Evolutionary conservation across 2,888 invertebrate genomes (phyloP).

Genomic region (Sesia apiformis): DNA sequence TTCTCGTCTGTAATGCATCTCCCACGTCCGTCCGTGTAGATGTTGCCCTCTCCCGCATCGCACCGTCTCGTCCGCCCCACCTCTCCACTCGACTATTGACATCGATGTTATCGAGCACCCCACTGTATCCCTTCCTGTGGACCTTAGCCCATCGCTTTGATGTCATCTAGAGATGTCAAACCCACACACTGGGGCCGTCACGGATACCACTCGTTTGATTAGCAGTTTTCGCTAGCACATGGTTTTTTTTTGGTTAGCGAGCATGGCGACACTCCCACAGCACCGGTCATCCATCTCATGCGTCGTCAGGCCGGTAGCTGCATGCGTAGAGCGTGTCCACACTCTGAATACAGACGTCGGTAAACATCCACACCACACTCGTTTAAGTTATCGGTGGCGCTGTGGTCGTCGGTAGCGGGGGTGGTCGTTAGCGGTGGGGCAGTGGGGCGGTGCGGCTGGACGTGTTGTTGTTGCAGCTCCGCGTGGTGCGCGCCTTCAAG

Average conservation of each 20-base stretch:
- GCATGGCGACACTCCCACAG: slow-evolving; percentile 24
- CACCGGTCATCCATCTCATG: slow-evolving; percentile 11
- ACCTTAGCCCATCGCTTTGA: slow-evolving; percentile 10
- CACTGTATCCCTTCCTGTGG: background rate
- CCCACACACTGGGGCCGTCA: slow-evolving; percentile 15
- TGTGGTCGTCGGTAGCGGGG: slow-evolving; percentile 8
- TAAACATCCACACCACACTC: slow-evolving; percentile 67
- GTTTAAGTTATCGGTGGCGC: slow-evolving; percentile 21
- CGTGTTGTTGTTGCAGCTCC: slow-evolving; percentile 89
- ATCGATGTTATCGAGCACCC: background rate
- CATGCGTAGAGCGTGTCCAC: slow-evolving; percentile 26
- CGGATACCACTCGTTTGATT: slow-evolving; percentile 22
- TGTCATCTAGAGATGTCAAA: slow-evolving; percentile 15
- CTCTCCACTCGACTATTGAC: background rate
- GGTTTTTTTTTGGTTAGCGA: slow-evolving; percentile 20
- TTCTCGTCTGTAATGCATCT: slow-evolving; percentile 51
- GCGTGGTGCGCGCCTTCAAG: slow-evolving; percentile 99
- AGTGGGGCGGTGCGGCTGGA: slow-evolving; percentile 64
- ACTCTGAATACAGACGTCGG: slow-evolving; percentile 53
- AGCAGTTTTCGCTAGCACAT: slow-evolving; percentile 33
- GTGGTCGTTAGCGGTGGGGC: slow-evolving; percentile 22
- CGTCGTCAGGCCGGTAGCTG: slow-evolving; percentile 21
- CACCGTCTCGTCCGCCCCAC: slow-evolving; percentile 26
- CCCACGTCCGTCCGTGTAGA: slow-evolving; percentile 31
- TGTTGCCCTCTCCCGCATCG: slow-evolving; percentile 20